Evolutionary conservation across 2,888 invertebrate species (phyloP).

Genomic region (Fragum fragum): DNA sequence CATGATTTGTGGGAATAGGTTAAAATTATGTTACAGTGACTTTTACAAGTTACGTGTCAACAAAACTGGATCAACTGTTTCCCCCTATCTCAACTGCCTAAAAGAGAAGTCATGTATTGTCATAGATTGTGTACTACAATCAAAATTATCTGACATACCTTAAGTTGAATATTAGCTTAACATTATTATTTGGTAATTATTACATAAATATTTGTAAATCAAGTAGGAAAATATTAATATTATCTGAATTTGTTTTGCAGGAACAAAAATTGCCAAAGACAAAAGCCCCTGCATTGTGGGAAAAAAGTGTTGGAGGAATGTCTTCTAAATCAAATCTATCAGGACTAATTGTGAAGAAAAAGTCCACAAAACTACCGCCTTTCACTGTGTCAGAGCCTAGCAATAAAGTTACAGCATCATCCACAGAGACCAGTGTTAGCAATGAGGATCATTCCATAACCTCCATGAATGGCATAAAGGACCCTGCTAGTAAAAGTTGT

Average conservation of each 20-base stretch:
- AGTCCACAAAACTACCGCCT: constrained; percentile 25
- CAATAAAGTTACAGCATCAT: background rate
- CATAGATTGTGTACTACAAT: too few relatives aligned
- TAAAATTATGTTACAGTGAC: too few relatives aligned
- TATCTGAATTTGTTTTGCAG: constrained; percentile 47
- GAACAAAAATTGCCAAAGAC: constrained; percentile 38
- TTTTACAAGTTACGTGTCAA: too few relatives aligned
- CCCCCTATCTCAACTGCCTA: too few relatives aligned
- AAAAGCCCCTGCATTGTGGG: constrained; percentile 73
- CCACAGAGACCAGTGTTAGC: background rate
- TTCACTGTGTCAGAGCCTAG: background rate
- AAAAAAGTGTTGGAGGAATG: constrained; percentile 78
- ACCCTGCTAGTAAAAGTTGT: background rate
- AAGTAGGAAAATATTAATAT: too few relatives aligned
- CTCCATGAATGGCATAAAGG: background rate
- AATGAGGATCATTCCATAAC: background rate
- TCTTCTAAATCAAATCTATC: constrained; percentile 71
- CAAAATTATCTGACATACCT: too few relatives aligned
- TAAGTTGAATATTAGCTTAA: too few relatives aligned
- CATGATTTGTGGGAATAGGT: too few relatives aligned
- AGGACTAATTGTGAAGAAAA: constrained; percentile 78
- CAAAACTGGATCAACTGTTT: too few relatives aligned
- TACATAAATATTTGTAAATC: too few relatives aligned
- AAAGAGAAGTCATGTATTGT: too few relatives aligned
- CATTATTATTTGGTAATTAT: too few relatives aligned